A percentile compares a stretch with the other conserved stretches of the same genome.
phyloP scores from a whole-genome alignment of 2,797 vertebrate species.

The Siniperca undulata region DNA sequence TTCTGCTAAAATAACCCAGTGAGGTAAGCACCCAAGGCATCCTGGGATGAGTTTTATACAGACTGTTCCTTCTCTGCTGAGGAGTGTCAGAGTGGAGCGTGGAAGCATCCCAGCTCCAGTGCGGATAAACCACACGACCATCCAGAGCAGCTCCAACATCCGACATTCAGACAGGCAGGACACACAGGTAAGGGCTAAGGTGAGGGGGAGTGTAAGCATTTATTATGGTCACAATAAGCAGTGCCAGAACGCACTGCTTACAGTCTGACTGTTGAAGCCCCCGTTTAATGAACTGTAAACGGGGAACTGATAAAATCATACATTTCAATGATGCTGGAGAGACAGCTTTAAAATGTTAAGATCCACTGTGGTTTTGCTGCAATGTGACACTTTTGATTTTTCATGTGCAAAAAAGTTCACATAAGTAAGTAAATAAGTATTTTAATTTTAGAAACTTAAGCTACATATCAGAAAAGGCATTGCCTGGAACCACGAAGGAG shows the following conservation, averaged over 20 bases:
- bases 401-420: neutral
- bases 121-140: conserved; percentile 35
- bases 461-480: neutral
- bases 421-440: neutral
- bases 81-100: conserved; percentile 61
- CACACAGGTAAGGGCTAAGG: conserved; percentile 66
- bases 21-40: conserved; percentile 81
- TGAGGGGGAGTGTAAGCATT: neutral
- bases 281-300: neutral
- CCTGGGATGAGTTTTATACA: conserved; percentile 72
- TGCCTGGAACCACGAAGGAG: neutral
- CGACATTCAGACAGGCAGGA: conserved; percentile 15
- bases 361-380: neutral
- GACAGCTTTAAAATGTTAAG: neutral
- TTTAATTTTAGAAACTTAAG: neutral
- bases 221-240: neutral
- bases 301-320: neutral
- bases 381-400: neutral
- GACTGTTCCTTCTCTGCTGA: conserved; percentile 50
- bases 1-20: conserved; percentile 84
- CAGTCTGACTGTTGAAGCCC: neutral
- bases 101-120: conserved; percentile 61
- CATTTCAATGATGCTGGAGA: neutral
- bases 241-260: neutral
- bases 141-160: conserved; percentile 28